Base-by-base conservation (phyloP, 2,113 vertebrate genomes). In the Pheucticus melanocephalus region DNA sequence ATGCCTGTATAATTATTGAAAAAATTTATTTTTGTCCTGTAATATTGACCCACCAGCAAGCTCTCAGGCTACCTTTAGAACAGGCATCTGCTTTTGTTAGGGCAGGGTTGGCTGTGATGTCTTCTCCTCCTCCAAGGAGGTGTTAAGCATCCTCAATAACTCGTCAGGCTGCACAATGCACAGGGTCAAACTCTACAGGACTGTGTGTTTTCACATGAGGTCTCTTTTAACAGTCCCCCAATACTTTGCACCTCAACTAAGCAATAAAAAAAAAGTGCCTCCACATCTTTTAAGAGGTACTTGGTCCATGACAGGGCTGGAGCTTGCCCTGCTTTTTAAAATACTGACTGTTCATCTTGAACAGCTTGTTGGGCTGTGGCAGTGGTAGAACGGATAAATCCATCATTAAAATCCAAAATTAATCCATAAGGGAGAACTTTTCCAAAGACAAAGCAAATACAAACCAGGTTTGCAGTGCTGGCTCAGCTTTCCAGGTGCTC, bases 401-500 rank as follows among this genome's bases (percentile, higher is more conserved):
- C 39, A 28, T 81, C 93, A 78, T 82, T 95, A 77, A 88, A 93
- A 90, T 37, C 59, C 18, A 71, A 92, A 94, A 90, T 86, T 77
- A 93, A 61, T 33, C 64, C 82, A 39, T 50, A 40, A 56, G 94
- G 82, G 64, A 73, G 44, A 25, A 17, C 73, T 93, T 92, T 40
- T 44, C 25, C 59, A 77, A 83, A 82, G 60, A 66, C 79, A 64
- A 81, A 95, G 83, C 68, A 93, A 95, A 96, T 73, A 71, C 0
- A 7, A 95, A 42, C 85, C 87, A 96, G 85, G 75, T 65, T 95
- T 68, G 35, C 47, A 10, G 59, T 28, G 68, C 64, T 80, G 27
- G 33, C 69, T 95, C 92, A 78, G 79, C 79, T 95, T 90, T 93
- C 92, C 90, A 97, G 75, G 82, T 86, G 85, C 68, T 82, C 71